Evolutionary conservation across 2,113 vertebrate species (phyloP), one percentile per base, ranked within the genome.

Genomic region (Heteronetta atricapilla): DNA sequence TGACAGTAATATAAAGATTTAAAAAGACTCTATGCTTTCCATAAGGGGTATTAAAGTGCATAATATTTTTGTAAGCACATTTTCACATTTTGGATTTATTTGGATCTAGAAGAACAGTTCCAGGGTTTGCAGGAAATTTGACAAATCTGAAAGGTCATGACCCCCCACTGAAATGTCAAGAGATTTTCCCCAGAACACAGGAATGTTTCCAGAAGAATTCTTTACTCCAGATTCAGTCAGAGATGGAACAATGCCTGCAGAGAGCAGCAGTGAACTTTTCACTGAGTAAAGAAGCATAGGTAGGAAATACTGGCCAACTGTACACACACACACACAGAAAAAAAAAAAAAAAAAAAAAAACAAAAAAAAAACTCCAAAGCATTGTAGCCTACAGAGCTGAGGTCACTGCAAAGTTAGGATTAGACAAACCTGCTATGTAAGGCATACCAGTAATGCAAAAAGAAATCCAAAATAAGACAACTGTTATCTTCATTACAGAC

Each of bases 171-270:
- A 84, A 83, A 53, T 1, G 0, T 33, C 25, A 63, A 52, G 77
- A 60, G 10, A 74, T 33, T 67, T 93, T 84, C 42, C 13, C 5
- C 9, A 55, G 53, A 69, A 33, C 4, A 6, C 11, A 63, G n/a
- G 7, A 81, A 68, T 60, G 6, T 63, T 88, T 90, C 73, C 6
- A 8, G 60, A 76, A 8, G 60, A 76, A 31, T 62, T 13, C 70
- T 84, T 78, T 38, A 66, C 8, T 69, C 31, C 33, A 50, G 18
- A 55, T 10, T 66, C 8, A 66, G 11, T 40, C 20, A 73, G n/a
- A 70, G 11, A 50, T 48, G 4, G 36, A 53, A 89, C 2, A n/a
- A 21, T 62, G 13, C 1, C 2, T 68, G 7, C 0, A 3, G 33
- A 87, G 53, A 93, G 58, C 16, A 85, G 21, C 31, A 44, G 36